These are phyloP conservation scores for Patagioenas fasciata DNA, from an alignment of 2,113 vertebrate genomes.

Conservation along the genomic window DNA sequence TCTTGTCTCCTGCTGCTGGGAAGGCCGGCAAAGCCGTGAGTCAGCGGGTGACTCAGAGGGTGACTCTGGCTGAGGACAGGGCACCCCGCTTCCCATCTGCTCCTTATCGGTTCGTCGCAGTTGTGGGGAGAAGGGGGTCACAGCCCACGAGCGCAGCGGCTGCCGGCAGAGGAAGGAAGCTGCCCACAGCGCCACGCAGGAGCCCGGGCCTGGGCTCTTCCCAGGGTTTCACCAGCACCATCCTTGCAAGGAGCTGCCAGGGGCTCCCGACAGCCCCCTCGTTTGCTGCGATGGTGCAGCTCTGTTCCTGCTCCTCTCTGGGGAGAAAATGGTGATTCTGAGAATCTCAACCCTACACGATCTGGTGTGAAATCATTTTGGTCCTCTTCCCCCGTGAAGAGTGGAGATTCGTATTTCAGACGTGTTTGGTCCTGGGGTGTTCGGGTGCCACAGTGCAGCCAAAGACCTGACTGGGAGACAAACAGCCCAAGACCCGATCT, in stretches of 20 bases:
- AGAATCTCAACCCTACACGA: background rate
- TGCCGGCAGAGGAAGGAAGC: background rate
- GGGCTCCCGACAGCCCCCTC: background rate
- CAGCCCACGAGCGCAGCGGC: background rate
- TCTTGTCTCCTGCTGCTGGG: background rate
- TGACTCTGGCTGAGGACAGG: background rate
- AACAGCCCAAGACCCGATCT: fast-evolving
- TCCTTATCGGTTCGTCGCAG: background rate
- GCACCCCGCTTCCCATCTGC: background rate
- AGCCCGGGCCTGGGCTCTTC: background rate
- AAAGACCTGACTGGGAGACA: background rate
- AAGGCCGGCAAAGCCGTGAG: background rate
- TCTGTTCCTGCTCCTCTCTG: background rate
- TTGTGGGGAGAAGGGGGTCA: background rate
- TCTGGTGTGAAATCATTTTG: background rate
- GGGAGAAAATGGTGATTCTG: background rate
- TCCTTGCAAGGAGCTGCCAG: background rate
- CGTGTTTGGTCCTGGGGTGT: background rate
- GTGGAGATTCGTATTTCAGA: fast-evolving
- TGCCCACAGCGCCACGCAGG: background rate
- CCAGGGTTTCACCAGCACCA: background rate
- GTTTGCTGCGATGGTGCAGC: background rate
- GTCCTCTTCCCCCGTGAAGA: background rate
- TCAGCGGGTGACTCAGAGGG: constrained; percentile 38
- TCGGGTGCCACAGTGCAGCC: background rate